phyloP scores from a whole-genome alignment of 2,113 vertebrate species.

The Carassius carassius region DNA sequence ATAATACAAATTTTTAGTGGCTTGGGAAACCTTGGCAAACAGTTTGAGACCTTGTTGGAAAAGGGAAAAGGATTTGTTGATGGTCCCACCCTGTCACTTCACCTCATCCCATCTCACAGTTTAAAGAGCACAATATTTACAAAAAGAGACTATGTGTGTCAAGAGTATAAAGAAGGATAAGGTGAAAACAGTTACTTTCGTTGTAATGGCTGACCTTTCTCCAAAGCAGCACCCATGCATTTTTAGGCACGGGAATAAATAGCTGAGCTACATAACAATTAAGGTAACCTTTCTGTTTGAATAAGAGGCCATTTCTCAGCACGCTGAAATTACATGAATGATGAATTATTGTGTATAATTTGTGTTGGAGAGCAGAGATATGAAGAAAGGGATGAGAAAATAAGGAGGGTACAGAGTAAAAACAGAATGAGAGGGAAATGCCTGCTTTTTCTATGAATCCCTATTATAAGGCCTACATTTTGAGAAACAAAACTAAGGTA shows the following conservation, averaged over 20 bases:
- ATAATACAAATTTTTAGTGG: neutral
- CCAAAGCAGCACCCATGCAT: slow-evolving; percentile 75
- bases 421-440: neutral
- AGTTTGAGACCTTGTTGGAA: neutral
- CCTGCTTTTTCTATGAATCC: slow-evolving; percentile 76
- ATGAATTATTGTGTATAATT: slow-evolving; percentile 80
- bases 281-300: slow-evolving; percentile 80
- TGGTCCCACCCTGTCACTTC: slow-evolving; percentile 55
- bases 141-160: slow-evolving; percentile 37
- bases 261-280: slow-evolving; percentile 80
- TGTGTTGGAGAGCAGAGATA: slow-evolving; percentile 66
- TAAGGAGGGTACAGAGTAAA: slow-evolving; percentile 42
- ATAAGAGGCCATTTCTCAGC: slow-evolving; percentile 78
- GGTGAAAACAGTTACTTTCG: slow-evolving; percentile 66
- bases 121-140: slow-evolving; percentile 64
- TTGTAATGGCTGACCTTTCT: slow-evolving; percentile 82
- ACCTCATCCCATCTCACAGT: slow-evolving; percentile 61
- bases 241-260: slow-evolving; percentile 77
- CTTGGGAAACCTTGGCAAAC: neutral
- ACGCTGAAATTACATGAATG: slow-evolving; percentile 72
- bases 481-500: slow-evolving; percentile 89
- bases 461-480: slow-evolving; percentile 82
- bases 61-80: slow-evolving; percentile 12
- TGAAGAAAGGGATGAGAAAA: slow-evolving; percentile 47
- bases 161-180: slow-evolving; percentile 59